Evolutionary conservation across 2,113 vertebrate species (phyloP).

Genomic region (Pluvianellus socialis): DNA sequence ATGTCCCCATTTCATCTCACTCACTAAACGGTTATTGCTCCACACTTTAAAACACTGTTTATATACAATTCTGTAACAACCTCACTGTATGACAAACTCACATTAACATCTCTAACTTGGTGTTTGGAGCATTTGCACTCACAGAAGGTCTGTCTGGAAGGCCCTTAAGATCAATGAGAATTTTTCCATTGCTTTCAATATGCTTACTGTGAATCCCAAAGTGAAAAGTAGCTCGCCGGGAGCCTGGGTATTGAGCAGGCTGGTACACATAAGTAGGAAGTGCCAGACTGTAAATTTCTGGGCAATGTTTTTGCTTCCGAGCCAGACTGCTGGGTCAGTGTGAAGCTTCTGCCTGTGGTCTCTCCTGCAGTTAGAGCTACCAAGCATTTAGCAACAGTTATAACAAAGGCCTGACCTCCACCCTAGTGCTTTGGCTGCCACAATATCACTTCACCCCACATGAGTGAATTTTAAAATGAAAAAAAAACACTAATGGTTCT

Average conservation of each 20-base stretch:
- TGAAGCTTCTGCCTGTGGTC: conserved; percentile 18
- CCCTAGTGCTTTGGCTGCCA: not conserved
- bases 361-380: not conserved
- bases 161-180: not conserved
- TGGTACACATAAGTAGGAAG: conserved; percentile 18
- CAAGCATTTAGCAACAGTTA: not conserved
- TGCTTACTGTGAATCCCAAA: conserved; percentile 37
- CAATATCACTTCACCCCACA: not conserved
- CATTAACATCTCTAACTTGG: not conserved
- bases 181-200: conserved; percentile 26
- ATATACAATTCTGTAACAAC: conserved; percentile 9
- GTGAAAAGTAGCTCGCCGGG: not conserved
- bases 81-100: not conserved
- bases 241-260: conserved; percentile 12
- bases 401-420: not conserved
- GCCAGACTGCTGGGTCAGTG: conserved; percentile 29
- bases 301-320: not conserved
- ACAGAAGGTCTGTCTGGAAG: conserved; percentile 49
- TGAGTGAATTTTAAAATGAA: not conserved
- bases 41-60: conserved; percentile 42
- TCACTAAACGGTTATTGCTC: not conserved
- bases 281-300: conserved; percentile 50
- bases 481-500: not conserved
- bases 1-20: conserved; percentile 30
- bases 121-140: conserved; percentile 29